phyloP scores from a whole-genome alignment of 2,113 vertebrate genomes.

The Archocentrus centrarchus region DNA sequence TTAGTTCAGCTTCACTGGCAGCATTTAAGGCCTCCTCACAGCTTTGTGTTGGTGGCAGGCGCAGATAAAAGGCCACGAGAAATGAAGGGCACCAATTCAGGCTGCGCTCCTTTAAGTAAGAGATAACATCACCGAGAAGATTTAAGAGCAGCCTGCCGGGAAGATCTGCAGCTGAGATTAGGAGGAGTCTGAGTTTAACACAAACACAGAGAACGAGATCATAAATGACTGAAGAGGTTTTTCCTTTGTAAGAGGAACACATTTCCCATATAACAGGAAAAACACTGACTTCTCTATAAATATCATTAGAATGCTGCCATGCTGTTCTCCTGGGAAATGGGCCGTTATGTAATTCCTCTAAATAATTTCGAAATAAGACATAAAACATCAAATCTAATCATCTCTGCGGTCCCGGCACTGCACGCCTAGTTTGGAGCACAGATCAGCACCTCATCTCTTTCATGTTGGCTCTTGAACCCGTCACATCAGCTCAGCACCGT shows the following conservation, averaged over 20 bases:
- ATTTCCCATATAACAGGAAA: too few relatives aligned
- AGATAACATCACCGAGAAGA: constrained; percentile 20
- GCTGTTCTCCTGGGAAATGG: too few relatives aligned
- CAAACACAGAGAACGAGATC: not conserved
- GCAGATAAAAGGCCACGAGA: constrained; percentile 43
- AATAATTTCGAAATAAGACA: too few relatives aligned
- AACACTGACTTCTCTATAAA: too few relatives aligned
- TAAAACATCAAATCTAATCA: not conserved
- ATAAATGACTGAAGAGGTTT: not conserved
- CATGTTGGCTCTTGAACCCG: not conserved
- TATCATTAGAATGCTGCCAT: too few relatives aligned
- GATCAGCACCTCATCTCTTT: not conserved
- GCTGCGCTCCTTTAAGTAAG: constrained; percentile 23
- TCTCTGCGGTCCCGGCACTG: too few relatives aligned
- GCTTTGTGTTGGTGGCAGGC: constrained; percentile 5
- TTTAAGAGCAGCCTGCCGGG: constrained; percentile 30
- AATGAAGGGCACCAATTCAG: constrained; percentile 27
- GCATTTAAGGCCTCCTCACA: not conserved
- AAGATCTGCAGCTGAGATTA: constrained; percentile 28
- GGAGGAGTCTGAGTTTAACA: not conserved
- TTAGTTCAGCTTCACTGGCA: constrained; percentile 16
- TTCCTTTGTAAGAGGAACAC: not conserved
- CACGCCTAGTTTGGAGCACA: not conserved
- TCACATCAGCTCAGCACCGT: not conserved
- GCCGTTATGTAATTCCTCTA: too few relatives aligned